Evolutionary conservation across 2,113 vertebrate genomes (phyloP), one percentile per base, ranked within the genome.

Genomic region (Anguilla japonica): DNA sequence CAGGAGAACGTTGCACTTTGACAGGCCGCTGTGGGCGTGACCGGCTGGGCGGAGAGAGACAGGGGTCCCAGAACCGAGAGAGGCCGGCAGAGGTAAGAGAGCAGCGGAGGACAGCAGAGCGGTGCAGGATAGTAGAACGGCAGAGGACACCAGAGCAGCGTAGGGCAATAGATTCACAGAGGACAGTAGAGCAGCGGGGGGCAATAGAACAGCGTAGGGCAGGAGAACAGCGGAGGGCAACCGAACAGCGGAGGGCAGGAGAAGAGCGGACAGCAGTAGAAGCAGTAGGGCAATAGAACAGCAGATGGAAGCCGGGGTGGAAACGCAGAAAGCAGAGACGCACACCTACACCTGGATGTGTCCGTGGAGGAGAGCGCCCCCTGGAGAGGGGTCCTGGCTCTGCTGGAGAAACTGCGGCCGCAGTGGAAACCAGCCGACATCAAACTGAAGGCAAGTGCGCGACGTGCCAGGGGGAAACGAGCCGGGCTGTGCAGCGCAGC

Each of bases 391-490:
- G 89, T 95, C 82, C 89, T 94, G 84, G 87, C 92, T 18, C 91
- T 96, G 34, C 87, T 96, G 4, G 88, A 88, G 41, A 89, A 87
- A 83, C 88, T 96, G 15, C 92, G 94, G 60, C 95, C 95, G 79
- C 87, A 89, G 0, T 96, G 95, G 95, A 94, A 90, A 26, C n/a
- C 89, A 3, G 86, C 91, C 41, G 92, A 95, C 41, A 88, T 96
- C 85, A 92, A 94, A 71, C 88, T 94, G 87, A 96, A 96, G 95
- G 95, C 89, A 92, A 93, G 95, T 89, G 20, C 9, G 79, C 3
- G 39, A 81, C 5, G 8, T 20, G 5, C 0, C 0, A n/a, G 6
- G 9, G 56, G 56, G 15, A 60, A 13, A 14, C 15, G 56, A 20
- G 56, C 7, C 2, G 56, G 56, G 1, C 56, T 60, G 14, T 14